Base-by-base conservation (phyloP, 2,797 vertebrate genomes). In the Capromys pilorides region DNA sequence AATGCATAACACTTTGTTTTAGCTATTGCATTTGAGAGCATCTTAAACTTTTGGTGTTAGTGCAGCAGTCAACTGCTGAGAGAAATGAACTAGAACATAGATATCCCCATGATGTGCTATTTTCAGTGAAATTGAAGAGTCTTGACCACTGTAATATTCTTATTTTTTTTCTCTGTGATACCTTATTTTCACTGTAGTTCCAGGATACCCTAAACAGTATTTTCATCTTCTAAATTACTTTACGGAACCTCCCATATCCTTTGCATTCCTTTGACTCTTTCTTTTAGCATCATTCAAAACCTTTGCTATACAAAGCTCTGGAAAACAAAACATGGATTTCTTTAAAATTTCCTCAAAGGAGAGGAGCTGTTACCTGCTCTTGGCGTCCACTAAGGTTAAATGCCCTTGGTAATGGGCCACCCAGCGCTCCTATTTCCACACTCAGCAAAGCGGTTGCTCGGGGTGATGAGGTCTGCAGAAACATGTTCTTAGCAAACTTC, bases 301-400 rank as follows among this genome's bases (percentile, higher is more conserved):
- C 26, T 71, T 33, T 69, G 10, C 51, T 73, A 86, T 16, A 49
- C 71, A 66, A 78, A 93, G 90, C 18, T 78, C 19, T 86, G 18
- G 39, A 84, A 93, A 91, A 45, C 21, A 84, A 93, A 93, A 54
- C 21, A 79, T 9, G 22, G 31, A 33, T 85, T 95, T 91, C 67
- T 75, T 61, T 26, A 80, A 67, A 64, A 59, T 14, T 1, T 45
- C 24, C 31, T 80, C 28, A 24, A 39, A 13, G 3, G 62, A 87
- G 69, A 90, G 39, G 33, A 87, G 41, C 85, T 54, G 54, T 59
- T 62, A 59, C 66, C 64, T 78, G 69, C 36, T 85, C 6, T 28
- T 1, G 0, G 11, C 16, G 3, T 81, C 33, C 8, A 1, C 66
- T n/a, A 75, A 9, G 31, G 57, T 39, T 28, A n/a, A 31, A 71